Percentiles rank a stretch among this genome's conserved stretches.
phyloP scores from a whole-genome alignment of 2,888 invertebrate genomes.

The Heliconius aoede region DNA sequence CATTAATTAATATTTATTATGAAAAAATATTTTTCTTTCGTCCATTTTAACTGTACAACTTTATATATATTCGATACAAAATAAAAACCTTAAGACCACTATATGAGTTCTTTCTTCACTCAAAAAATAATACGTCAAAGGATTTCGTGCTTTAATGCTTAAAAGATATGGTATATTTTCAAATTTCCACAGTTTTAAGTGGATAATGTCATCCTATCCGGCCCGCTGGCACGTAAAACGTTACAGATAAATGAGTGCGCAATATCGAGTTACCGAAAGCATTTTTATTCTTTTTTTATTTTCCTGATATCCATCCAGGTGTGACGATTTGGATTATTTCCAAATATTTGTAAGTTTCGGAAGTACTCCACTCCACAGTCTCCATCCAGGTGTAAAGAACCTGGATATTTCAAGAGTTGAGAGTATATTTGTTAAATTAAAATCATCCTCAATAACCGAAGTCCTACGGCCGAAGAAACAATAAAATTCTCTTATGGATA shows the following conservation, averaged over 20 bases:
- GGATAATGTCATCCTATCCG: slow-evolving; percentile 73
- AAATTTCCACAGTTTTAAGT: slow-evolving; percentile 22
- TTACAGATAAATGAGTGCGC: slow-evolving; percentile 76
- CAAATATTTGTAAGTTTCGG: too few species aligned
- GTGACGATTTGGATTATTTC: slow-evolving; percentile 39
- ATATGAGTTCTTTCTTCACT: too few species aligned
- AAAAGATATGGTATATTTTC: slow-evolving; percentile 51
- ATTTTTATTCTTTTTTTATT: slow-evolving; percentile 59
- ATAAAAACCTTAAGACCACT: background rate
- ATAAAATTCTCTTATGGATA: slow-evolving; percentile 39
- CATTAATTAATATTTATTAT: too few species aligned
- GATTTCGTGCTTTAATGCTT: slow-evolving; percentile 54
- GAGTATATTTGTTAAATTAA: slow-evolving; percentile 39
- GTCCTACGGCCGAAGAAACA: slow-evolving; percentile 25
- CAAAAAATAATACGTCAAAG: too few species aligned
- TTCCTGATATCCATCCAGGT: slow-evolving; percentile 53
- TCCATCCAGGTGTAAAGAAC: too few species aligned
- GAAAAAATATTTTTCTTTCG: slow-evolving; percentile 6
- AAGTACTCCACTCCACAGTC: too few species aligned
- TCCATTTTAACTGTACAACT: background rate
- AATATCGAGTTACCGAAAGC: slow-evolving; percentile 73
- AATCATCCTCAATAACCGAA: slow-evolving; percentile 25
- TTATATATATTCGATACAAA: background rate
- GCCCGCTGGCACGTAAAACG: slow-evolving; percentile 73
- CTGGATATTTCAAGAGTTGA: slow-evolving; percentile 12